Percentiles rank a stretch among this genome's conserved stretches.
These are phyloP conservation scores for Malurus melanocephalus DNA, from an alignment of 2,113 vertebrate genomes.

Conservation along the genomic window DNA sequence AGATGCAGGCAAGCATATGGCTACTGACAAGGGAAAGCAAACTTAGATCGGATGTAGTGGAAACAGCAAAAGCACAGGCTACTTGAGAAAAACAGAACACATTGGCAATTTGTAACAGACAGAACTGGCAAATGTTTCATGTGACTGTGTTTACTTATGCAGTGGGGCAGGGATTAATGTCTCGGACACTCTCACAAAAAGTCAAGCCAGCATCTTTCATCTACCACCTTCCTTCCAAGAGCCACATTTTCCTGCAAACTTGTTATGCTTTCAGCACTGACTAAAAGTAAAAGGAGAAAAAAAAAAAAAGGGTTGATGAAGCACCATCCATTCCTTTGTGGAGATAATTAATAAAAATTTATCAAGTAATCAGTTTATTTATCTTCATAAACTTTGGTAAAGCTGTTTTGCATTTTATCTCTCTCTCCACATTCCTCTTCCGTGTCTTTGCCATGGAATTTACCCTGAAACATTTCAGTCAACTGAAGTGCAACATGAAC, in stretches of 20 bases:
- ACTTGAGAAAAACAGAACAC: not conserved
- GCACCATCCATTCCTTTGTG: not conserved
- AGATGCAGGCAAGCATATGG: not conserved
- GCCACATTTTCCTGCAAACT: not conserved
- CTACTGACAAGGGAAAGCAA: not conserved
- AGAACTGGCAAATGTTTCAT: fast-evolving
- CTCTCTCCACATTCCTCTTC: not conserved
- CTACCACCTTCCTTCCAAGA: not conserved
- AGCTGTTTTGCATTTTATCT: not conserved
- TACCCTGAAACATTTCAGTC: not conserved
- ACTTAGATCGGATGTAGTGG: not conserved
- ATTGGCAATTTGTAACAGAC: not conserved
- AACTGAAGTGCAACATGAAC: not conserved
- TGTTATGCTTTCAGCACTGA: not conserved
- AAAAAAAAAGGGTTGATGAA: not conserved
- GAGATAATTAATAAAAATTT: not conserved
- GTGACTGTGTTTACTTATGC: not conserved
- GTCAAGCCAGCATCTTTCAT: not conserved
- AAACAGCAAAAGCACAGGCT: not conserved
- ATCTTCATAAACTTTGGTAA: not conserved
- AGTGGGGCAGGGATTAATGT: not conserved
- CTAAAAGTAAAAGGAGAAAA: not conserved
- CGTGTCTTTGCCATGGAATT: not conserved
- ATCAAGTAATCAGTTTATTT: not conserved
- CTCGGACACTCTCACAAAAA: not conserved